Percentiles rank a stretch among this genome's conserved stretches.
Conservation (phyloP, 2,888 invertebrate species). For the Thera britannica region DNA sequence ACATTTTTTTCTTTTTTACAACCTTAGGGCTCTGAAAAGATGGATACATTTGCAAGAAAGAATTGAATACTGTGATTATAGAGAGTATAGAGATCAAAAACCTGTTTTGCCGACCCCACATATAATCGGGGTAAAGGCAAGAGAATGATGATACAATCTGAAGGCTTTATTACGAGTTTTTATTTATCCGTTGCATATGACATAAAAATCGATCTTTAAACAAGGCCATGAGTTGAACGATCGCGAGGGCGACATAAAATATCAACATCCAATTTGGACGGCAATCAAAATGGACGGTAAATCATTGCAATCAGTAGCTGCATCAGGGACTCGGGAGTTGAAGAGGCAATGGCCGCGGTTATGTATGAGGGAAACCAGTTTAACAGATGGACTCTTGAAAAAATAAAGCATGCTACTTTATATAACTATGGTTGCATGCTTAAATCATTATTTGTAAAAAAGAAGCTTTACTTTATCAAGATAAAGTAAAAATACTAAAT, state of each 20-base stretch:
- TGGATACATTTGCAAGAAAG: too few species aligned
- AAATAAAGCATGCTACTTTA: constrained; percentile 10
- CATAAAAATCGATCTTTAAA: background rate
- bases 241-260: constrained; percentile 18
- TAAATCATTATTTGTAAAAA: background rate
- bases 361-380: constrained; percentile 62
- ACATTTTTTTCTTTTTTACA: background rate
- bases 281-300: constrained; percentile 42
- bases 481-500: too few species aligned
- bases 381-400: constrained; percentile 46
- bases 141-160: too few species aligned
- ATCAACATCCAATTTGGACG: constrained; percentile 33
- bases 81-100: background rate
- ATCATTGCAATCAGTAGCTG: constrained; percentile 54
- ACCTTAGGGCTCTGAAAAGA: too few species aligned
- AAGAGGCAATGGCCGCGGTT: constrained; percentile 62
- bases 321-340: constrained; percentile 49
- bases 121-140: too few species aligned
- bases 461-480: background rate
- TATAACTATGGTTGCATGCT: background rate
- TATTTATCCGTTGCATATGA: background rate
- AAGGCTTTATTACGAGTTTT: too few species aligned
- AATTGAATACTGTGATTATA: too few species aligned
- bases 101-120: too few species aligned
- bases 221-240: constrained; percentile 29